A percentile compares a stretch with the other conserved stretches of the same genome.
Evolutionary conservation across 2,113 vertebrate genomes (phyloP).

Genomic region (Oryzias javanicus): DNA sequence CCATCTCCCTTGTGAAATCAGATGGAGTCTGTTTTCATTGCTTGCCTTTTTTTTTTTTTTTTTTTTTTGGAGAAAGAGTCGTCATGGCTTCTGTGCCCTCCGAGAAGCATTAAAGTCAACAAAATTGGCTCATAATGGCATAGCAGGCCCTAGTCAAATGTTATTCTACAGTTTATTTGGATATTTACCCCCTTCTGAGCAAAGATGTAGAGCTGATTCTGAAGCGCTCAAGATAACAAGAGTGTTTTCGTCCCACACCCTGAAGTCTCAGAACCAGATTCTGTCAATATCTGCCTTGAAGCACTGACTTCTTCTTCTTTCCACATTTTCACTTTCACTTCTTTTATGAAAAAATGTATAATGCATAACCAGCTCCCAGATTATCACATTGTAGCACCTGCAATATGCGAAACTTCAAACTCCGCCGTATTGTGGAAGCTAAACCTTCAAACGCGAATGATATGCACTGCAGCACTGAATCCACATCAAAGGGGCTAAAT

Average conservation of each 20-base stretch:
- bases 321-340: constrained; percentile 65
- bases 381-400: constrained; percentile 74
- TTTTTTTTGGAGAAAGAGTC: constrained; percentile 27
- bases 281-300: constrained; percentile 68
- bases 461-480: constrained; percentile 68
- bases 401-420: constrained; percentile 72
- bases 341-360: constrained; percentile 71
- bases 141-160: constrained; percentile 46
- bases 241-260: constrained; percentile 59
- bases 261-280: constrained; percentile 57
- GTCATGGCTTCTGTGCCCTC: constrained; percentile 43
- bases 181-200: constrained; percentile 59
- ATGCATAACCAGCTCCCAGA: constrained; percentile 68
- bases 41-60: background rate
- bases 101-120: constrained; percentile 45
- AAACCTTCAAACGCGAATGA: constrained; percentile 72
- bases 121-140: constrained; percentile 56
- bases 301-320: constrained; percentile 45
- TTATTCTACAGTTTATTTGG: constrained; percentile 62
- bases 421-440: constrained; percentile 61
- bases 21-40: constrained; percentile 41
- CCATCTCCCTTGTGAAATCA: constrained; percentile 45
- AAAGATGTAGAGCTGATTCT: constrained; percentile 56
- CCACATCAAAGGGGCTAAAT: constrained; percentile 74
- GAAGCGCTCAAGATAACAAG: constrained; percentile 56